Evolutionary conservation across 2,113 vertebrate genomes (phyloP), one percentile per base, ranked within the genome.

Genomic region (Oophaga pumilio): DNA sequence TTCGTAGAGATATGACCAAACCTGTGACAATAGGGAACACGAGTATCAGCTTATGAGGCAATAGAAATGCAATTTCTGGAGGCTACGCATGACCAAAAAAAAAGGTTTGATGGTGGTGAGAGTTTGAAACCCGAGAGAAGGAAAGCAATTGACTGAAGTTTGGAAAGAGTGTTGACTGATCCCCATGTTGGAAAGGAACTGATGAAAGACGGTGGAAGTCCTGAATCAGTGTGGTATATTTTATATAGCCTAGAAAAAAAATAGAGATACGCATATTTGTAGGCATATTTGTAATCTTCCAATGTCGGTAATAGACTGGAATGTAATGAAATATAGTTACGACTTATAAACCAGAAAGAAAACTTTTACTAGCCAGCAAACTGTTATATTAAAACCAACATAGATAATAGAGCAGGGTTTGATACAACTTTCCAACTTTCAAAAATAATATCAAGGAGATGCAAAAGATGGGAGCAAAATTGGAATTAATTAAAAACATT

Each of bases 61-160:
- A 88, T 88, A 83, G 86, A 88, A 88, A 88, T 82, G 74, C 86
- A 88, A 88, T 83, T 88, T 88, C 86, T 76, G 57, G 53, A 88
- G 86, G 86, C 86, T 88, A 88, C 80, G 86, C 86, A 83, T 88
- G 86, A 88, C 80, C 79, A 88, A 76, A 88, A 87, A 59, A 87
- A 62, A 80, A 88, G 71, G 26, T 66, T 71, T 83, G 71, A 88
- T 88, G 68, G 86, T 83, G 86, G 69, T 88, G 86, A 88, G 78
- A 88, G 86, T 83, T 83, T 88, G 86, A 88, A 88, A 88, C 80
- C 57, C 24, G 86, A 88, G 86, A 88, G 69, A 88, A 88, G 80
- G 86, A 88, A 88, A 88, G 86, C 86, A 88, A 88, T 88, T 83
- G 80, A 88, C 60, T 88, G 86, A 88, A 88, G 57, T 88, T 77